Evolutionary conservation across 2,113 vertebrate species (phyloP), one percentile per base, ranked within the genome.

Genomic region (Nerophis ophidion): DNA sequence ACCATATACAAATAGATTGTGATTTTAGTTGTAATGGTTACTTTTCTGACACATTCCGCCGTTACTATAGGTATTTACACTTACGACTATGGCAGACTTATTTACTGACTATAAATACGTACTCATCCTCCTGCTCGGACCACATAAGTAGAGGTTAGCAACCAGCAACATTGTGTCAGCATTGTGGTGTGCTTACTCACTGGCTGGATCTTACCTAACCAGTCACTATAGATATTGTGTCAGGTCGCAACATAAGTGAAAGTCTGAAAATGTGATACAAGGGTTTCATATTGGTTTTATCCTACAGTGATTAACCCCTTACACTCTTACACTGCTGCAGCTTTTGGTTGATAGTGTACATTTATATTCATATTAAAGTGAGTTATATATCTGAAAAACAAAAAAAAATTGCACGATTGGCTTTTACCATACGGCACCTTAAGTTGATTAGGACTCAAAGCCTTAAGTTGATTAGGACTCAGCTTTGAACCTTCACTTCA

Each of bases 391-490:
- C 16, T 56, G 56, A 65, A 35, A 45, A 56, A 48, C 57, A 26
- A 44, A 44, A 44, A 44, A 44, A 44, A 10, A 44, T 51, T 59
- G 34, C 59, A 33, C 45, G 48, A 9, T 69, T 57, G 66, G 42
- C 46, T 14, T 57, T 48, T 65, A 57, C 58, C 56, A 61, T 61
- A 48, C 57, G 57, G 79, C 81, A 75, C 69, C 60, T 70, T 76
- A n/a, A 76, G 65, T 67, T 66, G 58, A 79, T 76, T 76, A 68
- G 63, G 72, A 74, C 61, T 73, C 69, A 54, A n/a, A n/a, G n/a
- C n/a, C n/a, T n/a, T n/a, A n/a, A 76, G 65, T 67, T 66, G 58
- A 79, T 76, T 76, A 68, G 63, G 72, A 74, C 61, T 73, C 69
- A 54, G 62, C 64, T 56, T 58, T 19, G 74, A 65, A 73, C 65